Base-by-base conservation (phyloP, 1,140 invertebrate genomes). In the Lordiphosa clarofinis region DNA sequence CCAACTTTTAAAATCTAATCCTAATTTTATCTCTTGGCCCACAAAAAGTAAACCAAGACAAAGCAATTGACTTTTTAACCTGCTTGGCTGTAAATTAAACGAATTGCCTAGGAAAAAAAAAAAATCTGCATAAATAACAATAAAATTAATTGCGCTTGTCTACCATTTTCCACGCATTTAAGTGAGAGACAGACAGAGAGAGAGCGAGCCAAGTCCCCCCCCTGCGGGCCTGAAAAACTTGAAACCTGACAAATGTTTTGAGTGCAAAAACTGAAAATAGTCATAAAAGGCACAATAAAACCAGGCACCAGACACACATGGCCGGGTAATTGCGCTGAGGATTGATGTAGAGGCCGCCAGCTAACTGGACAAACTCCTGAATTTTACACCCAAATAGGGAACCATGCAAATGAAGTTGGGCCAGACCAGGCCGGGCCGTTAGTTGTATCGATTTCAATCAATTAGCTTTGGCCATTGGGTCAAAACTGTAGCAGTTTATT, bases 111-210 rank as follows among this genome's bases (percentile, higher is more conserved):
- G 21, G 1, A n/a, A 4, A 43, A 55, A 56, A 4, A 43, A 55
- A 56, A 64, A 68, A 67, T 67, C 47, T 58, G 62, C 76, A 76
- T 81, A 82, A 82, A 67, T 60, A 71, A 55, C 54, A 52, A 63
- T 82, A 60, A 84, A 73, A 78, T 78, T 82, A 82, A 82, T 82
- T 84, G 78, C 64, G 46, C 61, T 49, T 64, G 72, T 76, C 78
- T 69, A 63, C 47, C 54, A 70, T 66, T 79, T 71, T 60, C 55
- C 59, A 79, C 70, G 75, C 76, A 81, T 61, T 69, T 69, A 28
- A 7, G 24, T 36, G 4, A 13, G 31, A 43, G 15, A 65, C 21
- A 24, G 15, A 60, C 4, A 35, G 36, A 46, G 8, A 55, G 33
- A 40, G 9, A 0, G 24, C 4, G 24, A 6, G n/a, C n/a, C n/a